Conservation (phyloP, 2,888 invertebrate genomes). For the Polydesmus complanatus region DNA sequence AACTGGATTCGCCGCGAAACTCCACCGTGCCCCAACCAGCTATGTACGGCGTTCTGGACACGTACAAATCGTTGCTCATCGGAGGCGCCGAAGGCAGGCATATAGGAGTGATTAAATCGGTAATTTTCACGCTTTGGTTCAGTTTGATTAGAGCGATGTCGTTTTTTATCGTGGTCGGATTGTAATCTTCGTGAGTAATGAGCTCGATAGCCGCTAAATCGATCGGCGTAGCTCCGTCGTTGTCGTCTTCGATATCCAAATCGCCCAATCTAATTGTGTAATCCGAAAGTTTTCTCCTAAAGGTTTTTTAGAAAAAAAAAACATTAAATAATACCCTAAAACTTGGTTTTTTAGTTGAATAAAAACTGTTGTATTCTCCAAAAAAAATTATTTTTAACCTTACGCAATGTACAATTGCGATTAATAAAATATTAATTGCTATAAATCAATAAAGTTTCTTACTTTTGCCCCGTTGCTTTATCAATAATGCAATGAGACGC, state of each 20-base stretch:
- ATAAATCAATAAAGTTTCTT: too few species aligned
- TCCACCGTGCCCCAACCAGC: conserved; percentile 69
- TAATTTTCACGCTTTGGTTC: conserved; percentile 37
- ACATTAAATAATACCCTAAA: too few species aligned
- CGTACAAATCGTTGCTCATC: conserved; percentile 42
- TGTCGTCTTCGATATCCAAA: conserved; percentile 17
- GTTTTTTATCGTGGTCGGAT: conserved; percentile 45
- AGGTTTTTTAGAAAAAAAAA: neutral
- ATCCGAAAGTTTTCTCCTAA: neutral
- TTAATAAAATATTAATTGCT: too few species aligned
- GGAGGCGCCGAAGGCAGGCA: conserved; percentile 50
- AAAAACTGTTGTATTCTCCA: too few species aligned
- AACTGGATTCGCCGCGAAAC: conserved; percentile 53
- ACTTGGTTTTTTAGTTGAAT: too few species aligned
- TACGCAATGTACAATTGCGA: too few species aligned
- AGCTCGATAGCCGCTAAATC: conserved; percentile 32
- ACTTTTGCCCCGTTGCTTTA: conserved; percentile 25
- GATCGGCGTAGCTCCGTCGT: conserved; percentile 17
- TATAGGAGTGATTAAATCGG: conserved; percentile 54
- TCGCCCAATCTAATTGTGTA: conserved; percentile 6
- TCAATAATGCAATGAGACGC: conserved; percentile 59
- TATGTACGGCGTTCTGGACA: conserved; percentile 48
- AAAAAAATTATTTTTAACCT: too few species aligned
- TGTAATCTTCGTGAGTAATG: conserved; percentile 54
- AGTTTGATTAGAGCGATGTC: conserved; percentile 66